Percentiles rank a stretch among this genome's conserved stretches.
Conservation (phyloP, 2,888 invertebrate genomes). For the Micoletzkya japonica region DNA sequence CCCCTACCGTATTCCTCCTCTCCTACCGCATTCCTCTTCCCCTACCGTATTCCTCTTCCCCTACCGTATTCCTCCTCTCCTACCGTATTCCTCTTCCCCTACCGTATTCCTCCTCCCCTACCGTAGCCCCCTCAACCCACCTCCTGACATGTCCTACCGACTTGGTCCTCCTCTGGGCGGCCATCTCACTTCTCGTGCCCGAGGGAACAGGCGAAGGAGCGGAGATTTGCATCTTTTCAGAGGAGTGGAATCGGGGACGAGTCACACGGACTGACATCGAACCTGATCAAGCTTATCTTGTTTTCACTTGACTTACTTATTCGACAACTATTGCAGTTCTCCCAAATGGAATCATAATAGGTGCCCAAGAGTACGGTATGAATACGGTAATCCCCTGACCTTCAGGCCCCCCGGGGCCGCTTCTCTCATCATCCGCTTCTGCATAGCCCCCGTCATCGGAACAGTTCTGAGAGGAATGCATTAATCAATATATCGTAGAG, state of each 20-base stretch:
- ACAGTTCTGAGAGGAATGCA: neutral
- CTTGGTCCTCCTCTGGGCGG: neutral
- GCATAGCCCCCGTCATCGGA: neutral
- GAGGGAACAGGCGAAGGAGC: slow-evolving; percentile 2
- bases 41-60: neutral
- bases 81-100: neutral
- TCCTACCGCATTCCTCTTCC: neutral
- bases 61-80: neutral
- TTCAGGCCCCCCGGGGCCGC: neutral
- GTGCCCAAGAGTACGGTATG: neutral
- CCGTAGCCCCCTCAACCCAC: neutral
- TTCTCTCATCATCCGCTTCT: slow-evolving; percentile 12
- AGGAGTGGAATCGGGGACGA: neutral
- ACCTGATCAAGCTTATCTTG: neutral
- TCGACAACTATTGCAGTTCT: no score
- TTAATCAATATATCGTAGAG: neutral
- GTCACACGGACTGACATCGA: neutral
- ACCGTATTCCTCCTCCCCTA: neutral
- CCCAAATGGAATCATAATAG: neutral
- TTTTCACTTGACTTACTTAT: neutral
- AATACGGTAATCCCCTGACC: neutral
- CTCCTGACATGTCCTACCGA: neutral
- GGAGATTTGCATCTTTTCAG: neutral
- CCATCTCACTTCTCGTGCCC: neutral
- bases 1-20: neutral